Evolutionary conservation across 1,140 invertebrate species (phyloP), one percentile per base, ranked within the genome.

Genomic region (Drosophila setifemur): DNA sequence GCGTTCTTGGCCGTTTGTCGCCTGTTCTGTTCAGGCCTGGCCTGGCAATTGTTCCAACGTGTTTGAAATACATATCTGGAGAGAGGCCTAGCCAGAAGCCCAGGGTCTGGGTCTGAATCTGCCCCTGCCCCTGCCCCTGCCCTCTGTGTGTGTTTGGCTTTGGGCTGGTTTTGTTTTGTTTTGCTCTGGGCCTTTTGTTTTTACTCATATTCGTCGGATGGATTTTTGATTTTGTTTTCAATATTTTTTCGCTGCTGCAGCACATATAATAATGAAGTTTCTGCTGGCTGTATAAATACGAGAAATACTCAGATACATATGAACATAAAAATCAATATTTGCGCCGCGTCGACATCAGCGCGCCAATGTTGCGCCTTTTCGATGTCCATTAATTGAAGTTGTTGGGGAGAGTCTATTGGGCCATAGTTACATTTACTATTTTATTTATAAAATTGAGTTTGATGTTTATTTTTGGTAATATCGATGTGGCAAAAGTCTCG

Each of bases 291-390:
- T 74, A 57, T 73, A 83, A 61, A 79, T 76, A 58, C 72, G 63
- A 73, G 55, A 58, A 64, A 70, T 52, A 21, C 31, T 37, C 43
- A 21, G 37, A 37, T 55, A 60, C 35, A 57, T 33, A 67, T 68
- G 72, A 40, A 43, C 28, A 79, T 72, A 60, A 86, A 85, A 85
- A 85, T 85, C 79, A 85, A 85, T 85, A 85, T 85, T 85, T 86
- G 55, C 66, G 43, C 81, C 60, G 66, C 82, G 79, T 83, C 79
- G 79, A 33, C 54, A 57, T 75, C 68, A 70, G 21, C 45, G 26
- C 1, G 52, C 26, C 18, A 61, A 26, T 43, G 48, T 64, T 57
- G 25, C 25, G 48, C 29, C 21, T 61, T 49, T 52, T 49, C 14
- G 37, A 21, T 60, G 18, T 52, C 35, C 16, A 23, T 39, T 55